Percentiles rank a stretch among this genome's conserved stretches.
Evolutionary conservation across 2,888 invertebrate genomes (phyloP).

Genomic region (Ormyrus rosae): DNA sequence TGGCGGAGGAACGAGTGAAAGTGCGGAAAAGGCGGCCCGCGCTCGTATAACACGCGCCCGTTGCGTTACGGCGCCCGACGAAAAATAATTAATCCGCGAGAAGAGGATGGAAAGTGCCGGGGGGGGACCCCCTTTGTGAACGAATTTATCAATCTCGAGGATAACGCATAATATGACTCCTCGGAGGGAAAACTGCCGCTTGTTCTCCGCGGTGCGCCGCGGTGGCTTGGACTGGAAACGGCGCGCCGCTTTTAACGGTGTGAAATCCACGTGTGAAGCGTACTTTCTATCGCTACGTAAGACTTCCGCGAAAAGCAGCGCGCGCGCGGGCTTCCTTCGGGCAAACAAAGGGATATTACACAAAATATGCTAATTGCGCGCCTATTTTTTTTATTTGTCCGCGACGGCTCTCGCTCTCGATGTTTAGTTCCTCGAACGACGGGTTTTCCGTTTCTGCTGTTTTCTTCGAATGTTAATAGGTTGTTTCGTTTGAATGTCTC

Average conservation of each 20-base stretch:
- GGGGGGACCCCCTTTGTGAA: conserved; percentile 16
- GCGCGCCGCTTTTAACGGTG: conserved; percentile 10
- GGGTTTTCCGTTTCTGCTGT: background rate
- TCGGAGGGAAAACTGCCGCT: background rate
- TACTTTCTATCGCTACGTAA: conserved; percentile 48
- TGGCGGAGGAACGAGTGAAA: conserved; percentile 35
- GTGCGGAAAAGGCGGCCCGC: conserved; percentile 42
- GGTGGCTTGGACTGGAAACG: background rate
- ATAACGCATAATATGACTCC: background rate
- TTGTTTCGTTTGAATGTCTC: too few relatives aligned
- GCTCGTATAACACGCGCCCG: background rate
- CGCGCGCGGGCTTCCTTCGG: background rate
- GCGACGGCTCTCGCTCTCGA: background rate
- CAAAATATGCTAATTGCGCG: conserved; percentile 40
- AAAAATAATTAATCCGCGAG: conserved; percentile 43
- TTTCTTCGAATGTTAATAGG: background rate
- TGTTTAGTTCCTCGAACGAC: background rate
- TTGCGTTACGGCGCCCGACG: background rate
- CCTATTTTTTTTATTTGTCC: conserved; percentile 13
- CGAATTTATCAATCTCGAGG: conserved; percentile 44
- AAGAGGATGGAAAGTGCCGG: conserved; percentile 28
- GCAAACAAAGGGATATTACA: conserved; percentile 47
- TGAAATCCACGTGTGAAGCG: conserved; percentile 47
- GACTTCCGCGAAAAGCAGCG: conserved; percentile 37
- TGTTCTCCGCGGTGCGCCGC: background rate